Evolutionary conservation across 2,113 vertebrate species (phyloP).

Genomic region (Trichomycterus rosablanca): DNA sequence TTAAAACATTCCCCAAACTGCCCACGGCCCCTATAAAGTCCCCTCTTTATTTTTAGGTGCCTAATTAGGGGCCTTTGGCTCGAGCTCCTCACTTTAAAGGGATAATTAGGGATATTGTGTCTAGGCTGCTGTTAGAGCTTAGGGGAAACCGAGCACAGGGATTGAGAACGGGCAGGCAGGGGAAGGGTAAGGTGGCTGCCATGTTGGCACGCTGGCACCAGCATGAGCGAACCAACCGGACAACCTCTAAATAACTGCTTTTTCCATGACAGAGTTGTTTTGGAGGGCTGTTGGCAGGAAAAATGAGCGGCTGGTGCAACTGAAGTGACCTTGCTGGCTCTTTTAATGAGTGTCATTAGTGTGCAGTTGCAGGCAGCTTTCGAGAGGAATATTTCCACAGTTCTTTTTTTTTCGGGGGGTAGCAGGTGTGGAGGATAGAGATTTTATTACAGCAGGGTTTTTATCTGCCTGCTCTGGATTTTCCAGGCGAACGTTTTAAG

Average conservation of each 20-base stretch:
- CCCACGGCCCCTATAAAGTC: slow-evolving; percentile 58
- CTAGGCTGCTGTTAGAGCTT: slow-evolving; percentile 51
- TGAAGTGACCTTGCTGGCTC: slow-evolving; percentile 21
- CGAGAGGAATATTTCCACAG: background rate
- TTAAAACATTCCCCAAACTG: slow-evolving; percentile 68
- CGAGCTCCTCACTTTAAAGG: slow-evolving; percentile 58
- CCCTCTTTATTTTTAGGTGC: slow-evolving; percentile 64
- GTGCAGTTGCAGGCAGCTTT: background rate
- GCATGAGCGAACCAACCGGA: slow-evolving; percentile 16
- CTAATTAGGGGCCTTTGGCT: slow-evolving; percentile 65
- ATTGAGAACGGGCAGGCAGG: slow-evolving; percentile 15
- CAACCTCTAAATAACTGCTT: slow-evolving; percentile 32
- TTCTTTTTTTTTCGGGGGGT: no score
- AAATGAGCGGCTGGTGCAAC: slow-evolving; percentile 12
- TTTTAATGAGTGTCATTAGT: slow-evolving; percentile 28
- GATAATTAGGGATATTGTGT: slow-evolving; percentile 65
- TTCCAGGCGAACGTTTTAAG: no score
- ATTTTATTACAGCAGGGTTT: background rate
- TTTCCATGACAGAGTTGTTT: slow-evolving; percentile 38
- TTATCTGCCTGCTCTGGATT: background rate
- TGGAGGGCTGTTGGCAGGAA: slow-evolving; percentile 15
- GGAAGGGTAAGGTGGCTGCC: slow-evolving; percentile 19
- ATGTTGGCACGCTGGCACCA: slow-evolving; percentile 14
- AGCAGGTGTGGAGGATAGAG: slow-evolving; percentile 11
- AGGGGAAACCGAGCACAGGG: slow-evolving; percentile 46